Evolutionary conservation across 2,888 invertebrate species (phyloP).

Genomic region (Dromius quadrimaculatus): DNA sequence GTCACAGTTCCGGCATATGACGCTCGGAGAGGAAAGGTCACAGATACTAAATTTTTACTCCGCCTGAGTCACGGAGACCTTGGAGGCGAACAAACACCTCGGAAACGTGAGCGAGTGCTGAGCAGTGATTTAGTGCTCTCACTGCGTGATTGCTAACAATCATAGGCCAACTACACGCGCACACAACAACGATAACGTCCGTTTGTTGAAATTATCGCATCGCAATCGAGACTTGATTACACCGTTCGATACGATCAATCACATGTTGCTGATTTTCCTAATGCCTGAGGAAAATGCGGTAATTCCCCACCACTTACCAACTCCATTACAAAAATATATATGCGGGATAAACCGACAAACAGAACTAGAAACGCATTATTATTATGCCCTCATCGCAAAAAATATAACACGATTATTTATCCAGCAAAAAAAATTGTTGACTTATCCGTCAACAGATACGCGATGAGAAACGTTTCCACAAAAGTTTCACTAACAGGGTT

Average conservation of each 20-base stretch:
- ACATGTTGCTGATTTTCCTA: slow-evolving; percentile 31
- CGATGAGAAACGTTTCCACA: too few relatives aligned
- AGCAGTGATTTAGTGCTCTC: slow-evolving; percentile 25
- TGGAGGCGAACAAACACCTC: slow-evolving; percentile 47
- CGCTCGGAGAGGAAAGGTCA: slow-evolving; percentile 45
- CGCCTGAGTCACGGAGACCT: slow-evolving; percentile 47
- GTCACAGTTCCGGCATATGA: slow-evolving; percentile 49
- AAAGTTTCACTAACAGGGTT: too few relatives aligned
- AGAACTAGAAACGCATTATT: too few relatives aligned
- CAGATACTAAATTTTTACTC: slow-evolving; percentile 46
- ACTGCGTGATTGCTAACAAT: slow-evolving; percentile 37
- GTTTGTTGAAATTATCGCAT: slow-evolving; percentile 34
- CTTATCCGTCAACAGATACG: too few relatives aligned
- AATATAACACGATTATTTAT: too few relatives aligned
- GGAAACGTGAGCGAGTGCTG: slow-evolving; percentile 33
- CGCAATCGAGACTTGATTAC: slow-evolving; percentile 17
- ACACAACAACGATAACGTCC: slow-evolving; percentile 18
- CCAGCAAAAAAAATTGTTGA: too few relatives aligned
- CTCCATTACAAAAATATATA: not conserved
- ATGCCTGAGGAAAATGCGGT: too few relatives aligned
- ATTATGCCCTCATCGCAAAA: too few relatives aligned
- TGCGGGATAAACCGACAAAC: too few relatives aligned
- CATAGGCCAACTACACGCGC: slow-evolving; percentile 22
- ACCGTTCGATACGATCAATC: slow-evolving; percentile 7
- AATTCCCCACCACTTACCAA: not conserved